Evolutionary conservation across 2,113 vertebrate species (phyloP).

Genomic region (Okapia johnstoni): DNA sequence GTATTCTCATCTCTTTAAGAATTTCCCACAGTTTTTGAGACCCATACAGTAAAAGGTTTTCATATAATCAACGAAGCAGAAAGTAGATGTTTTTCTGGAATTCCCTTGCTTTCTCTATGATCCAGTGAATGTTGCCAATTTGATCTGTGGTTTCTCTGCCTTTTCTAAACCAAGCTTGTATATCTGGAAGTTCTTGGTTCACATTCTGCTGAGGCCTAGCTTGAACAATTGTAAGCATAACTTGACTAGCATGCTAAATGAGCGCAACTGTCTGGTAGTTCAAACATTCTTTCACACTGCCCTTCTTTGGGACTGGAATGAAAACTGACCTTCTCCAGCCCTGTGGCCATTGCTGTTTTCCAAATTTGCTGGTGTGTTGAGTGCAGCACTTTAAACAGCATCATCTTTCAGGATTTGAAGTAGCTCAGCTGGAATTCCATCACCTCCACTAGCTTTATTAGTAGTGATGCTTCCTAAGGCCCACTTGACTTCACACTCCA

Average conservation of each 20-base stretch:
- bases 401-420: background rate
- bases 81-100: background rate
- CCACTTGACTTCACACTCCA: background rate
- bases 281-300: background rate
- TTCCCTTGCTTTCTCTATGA: background rate
- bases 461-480: background rate
- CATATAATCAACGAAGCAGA: background rate
- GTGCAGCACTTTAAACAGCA: background rate
- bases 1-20: background rate
- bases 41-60: background rate
- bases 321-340: background rate
- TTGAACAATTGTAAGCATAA: background rate
- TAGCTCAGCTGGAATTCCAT: background rate
- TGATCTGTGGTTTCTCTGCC: background rate
- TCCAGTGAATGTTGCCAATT: background rate
- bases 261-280: fast-evolving
- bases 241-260: background rate
- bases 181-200: background rate
- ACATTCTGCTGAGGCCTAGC: background rate
- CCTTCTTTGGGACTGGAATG: background rate
- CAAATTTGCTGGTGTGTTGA: background rate
- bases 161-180: background rate
- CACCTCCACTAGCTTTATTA: background rate
- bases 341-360: background rate
- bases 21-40: background rate